Percentiles rank a stretch among this genome's conserved stretches.
These are phyloP conservation scores for Scarus forsteni DNA, from an alignment of 2,797 vertebrate genomes.

Conservation along the genomic window DNA sequence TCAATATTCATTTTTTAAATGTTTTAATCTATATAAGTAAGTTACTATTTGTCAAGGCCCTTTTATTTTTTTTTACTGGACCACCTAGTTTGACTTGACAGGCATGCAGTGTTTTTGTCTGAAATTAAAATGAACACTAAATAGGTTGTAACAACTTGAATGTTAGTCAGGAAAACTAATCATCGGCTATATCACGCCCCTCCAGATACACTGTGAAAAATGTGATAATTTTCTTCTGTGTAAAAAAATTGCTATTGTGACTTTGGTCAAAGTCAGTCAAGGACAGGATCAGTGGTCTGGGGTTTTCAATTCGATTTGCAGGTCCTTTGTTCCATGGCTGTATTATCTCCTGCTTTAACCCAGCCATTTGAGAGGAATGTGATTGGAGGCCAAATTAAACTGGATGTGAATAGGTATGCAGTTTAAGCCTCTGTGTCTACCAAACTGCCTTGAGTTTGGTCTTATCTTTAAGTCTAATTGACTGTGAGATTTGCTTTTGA, in stretches of 20 bases:
- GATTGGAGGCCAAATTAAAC: conserved; percentile 61
- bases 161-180: conserved; percentile 59
- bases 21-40: too few species aligned
- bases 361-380: conserved; percentile 38
- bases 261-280: conserved; percentile 58
- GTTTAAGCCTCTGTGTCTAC: conserved; percentile 48
- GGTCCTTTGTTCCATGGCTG: conserved; percentile 48
- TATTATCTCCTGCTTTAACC: conserved; percentile 54
- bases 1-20: conserved; percentile 23
- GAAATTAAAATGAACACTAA: conserved; percentile 33
- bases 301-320: conserved; percentile 44
- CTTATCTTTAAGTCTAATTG: conserved; percentile 66
- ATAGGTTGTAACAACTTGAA: conserved; percentile 52
- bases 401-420: conserved; percentile 50
- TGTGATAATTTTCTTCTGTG: conserved; percentile 47
- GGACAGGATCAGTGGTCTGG: conserved; percentile 47
- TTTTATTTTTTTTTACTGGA: too few species aligned
- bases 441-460: conserved; percentile 46
- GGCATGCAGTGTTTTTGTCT: conserved; percentile 17
- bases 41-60: too few species aligned
- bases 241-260: conserved; percentile 13
- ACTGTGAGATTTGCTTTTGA: conserved; percentile 67
- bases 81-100: not conserved
- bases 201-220: conserved; percentile 36
- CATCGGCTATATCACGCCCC: conserved; percentile 48